Evolutionary conservation across 2,797 vertebrate genomes (phyloP).

Genomic region (Delichon dasypus): DNA sequence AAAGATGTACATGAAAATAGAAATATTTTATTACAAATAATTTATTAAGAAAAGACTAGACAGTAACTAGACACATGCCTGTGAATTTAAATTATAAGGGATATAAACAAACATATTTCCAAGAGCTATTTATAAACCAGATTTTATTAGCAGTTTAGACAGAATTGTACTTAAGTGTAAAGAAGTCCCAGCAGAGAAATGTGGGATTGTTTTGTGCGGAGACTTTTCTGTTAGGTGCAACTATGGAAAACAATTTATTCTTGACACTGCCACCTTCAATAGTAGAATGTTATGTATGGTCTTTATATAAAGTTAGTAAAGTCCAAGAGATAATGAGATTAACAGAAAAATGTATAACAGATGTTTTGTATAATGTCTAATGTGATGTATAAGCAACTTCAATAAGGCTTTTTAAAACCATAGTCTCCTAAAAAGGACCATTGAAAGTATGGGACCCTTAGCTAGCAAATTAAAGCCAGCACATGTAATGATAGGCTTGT

Average conservation of each 20-base stretch:
- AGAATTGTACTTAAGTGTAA: not conserved
- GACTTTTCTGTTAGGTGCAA: not conserved
- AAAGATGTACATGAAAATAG: not conserved
- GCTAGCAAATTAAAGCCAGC: conserved; percentile 55
- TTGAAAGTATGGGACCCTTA: conserved; percentile 33
- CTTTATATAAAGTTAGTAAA: conserved; percentile 14
- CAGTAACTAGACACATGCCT: not conserved
- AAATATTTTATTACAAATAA: conserved; percentile 5
- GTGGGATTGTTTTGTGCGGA: not conserved
- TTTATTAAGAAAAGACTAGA: conserved; percentile 23
- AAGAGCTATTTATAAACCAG: conserved; percentile 2
- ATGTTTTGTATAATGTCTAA: conserved; percentile 21
- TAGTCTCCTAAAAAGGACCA: conserved; percentile 15
- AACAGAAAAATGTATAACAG: conserved; percentile 31
- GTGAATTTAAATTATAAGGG: not conserved
- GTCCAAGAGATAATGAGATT: conserved; percentile 47
- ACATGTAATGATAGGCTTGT: conserved; percentile 49
- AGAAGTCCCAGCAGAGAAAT: not conserved
- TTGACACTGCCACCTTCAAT: not conserved
- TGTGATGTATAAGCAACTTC: not conserved
- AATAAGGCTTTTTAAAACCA: conserved; percentile 34
- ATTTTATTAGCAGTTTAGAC: not conserved
- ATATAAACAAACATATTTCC: conserved; percentile 6
- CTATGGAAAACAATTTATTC: not conserved
- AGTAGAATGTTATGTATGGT: not conserved